These are phyloP conservation scores for Leucosticte australis DNA, from an alignment of 2,113 vertebrate genomes.

Conservation along the genomic window DNA sequence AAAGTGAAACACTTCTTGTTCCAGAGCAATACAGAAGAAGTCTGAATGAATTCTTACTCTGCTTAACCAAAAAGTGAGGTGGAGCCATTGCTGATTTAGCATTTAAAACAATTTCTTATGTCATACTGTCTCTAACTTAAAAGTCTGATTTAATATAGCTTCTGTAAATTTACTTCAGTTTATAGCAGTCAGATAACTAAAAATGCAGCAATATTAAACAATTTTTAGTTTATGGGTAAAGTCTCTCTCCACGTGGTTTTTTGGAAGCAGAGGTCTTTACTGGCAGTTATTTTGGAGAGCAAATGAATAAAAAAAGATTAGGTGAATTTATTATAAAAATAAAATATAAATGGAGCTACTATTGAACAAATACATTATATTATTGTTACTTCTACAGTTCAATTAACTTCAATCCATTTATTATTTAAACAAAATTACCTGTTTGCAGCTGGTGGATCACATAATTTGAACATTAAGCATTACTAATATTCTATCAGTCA, in stretches of 20 bases:
- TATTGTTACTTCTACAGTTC: background rate
- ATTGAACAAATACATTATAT: background rate
- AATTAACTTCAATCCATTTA: background rate
- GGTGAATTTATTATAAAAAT: background rate
- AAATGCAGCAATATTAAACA: background rate
- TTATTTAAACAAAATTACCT: conserved; percentile 20
- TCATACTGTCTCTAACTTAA: background rate
- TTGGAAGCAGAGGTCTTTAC: background rate
- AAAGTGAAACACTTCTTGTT: background rate
- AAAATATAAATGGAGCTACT: conserved; percentile 2
- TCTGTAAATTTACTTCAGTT: background rate
- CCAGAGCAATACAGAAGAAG: background rate
- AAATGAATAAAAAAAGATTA: background rate
- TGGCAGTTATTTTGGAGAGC: background rate
- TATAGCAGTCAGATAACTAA: background rate
- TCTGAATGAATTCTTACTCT: background rate
- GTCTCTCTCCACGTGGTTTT: background rate
- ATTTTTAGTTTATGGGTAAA: background rate
- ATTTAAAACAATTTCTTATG: background rate
- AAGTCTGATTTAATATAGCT: background rate
- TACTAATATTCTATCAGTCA: conserved; percentile 15
- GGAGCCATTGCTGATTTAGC: background rate
- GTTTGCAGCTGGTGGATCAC: background rate
- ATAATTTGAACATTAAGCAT: background rate
- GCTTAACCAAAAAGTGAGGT: background rate